Conservation (phyloP, 2,797 vertebrate genomes). For the Mormyrus hasselquistii region DNA sequence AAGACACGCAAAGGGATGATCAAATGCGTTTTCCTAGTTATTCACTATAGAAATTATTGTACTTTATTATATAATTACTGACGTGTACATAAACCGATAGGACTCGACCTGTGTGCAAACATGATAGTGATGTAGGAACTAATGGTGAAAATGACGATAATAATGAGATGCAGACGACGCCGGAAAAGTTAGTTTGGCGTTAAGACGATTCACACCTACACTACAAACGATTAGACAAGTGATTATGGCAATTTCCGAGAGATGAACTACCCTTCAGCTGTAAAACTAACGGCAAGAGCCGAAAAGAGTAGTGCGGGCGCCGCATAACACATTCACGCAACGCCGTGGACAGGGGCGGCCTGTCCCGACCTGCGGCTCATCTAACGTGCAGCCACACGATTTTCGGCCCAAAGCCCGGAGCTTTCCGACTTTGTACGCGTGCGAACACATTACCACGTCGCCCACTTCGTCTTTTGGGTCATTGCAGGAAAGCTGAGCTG, state of each 20-base stretch:
- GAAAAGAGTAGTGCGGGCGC: background rate
- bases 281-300: background rate
- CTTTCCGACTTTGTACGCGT: background rate
- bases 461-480: background rate
- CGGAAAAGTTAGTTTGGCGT: background rate
- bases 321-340: background rate
- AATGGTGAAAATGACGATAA: background rate
- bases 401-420: background rate
- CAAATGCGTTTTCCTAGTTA: background rate
- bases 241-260: background rate
- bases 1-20: background rate
- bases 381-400: background rate
- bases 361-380: background rate
- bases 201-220: background rate
- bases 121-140: background rate
- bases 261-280: background rate
- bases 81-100: background rate
- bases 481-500: constrained; percentile 8
- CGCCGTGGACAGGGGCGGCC: constrained; percentile 14
- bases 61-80: background rate
- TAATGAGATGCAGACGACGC: background rate
- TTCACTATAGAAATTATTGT: background rate
- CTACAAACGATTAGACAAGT: background rate
- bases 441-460: constrained; percentile 17
- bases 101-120: background rate